Evolutionary conservation across 1,140 invertebrate species (phyloP), one percentile per base, ranked within the genome.

Genomic region (Drosophila parabipectinata): DNA sequence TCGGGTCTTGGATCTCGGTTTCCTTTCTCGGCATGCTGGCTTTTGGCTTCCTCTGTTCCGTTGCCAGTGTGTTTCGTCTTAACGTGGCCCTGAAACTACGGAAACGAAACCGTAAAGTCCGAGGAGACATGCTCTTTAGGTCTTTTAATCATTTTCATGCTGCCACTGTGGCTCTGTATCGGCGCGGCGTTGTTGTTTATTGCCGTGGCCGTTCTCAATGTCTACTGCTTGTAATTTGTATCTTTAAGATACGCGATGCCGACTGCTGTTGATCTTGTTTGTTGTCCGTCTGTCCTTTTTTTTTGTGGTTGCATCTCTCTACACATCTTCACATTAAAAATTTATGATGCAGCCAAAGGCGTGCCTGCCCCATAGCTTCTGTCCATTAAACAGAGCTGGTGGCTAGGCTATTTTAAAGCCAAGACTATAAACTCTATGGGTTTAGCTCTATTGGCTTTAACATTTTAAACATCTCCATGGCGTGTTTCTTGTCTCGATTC

Each of bases 101-200:
- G 30, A 15, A 64, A 64, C 18, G 51, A 47, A 69, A 50, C 51
- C 8, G 18, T 15, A 44, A 44, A 37, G 51, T 10, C 51, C 21
- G 21, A 21, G 21, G 9, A 53, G 71, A 79, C 80, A 84, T 83
- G 80, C 76, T 87, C 83, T 88, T 88, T 83, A 88, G 82, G 75
- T 88, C 83, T 88, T 87, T 87, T 83, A 88, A 88, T 87, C 82
- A 85, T 85, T 87, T 87, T 88, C 69, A 85, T 85, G 81, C 81
- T 85, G 77, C 81, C 62, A 62, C 56, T 59, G 72, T 66, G 18
- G 18, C 56, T 66, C 60, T 67, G 41, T 84, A 85, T 84, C 80
- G 72, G 63, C 60, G 56, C 66, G 52, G 67, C 18, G 18, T 62
- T 62, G 52, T 62, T 72, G 72, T 64, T 72, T 57, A 67, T 64